Percentiles rank a stretch among this genome's conserved stretches.
These are phyloP conservation scores for Rhyzopertha dominica DNA, from an alignment of 1,140 invertebrate species.

Conservation along the genomic window DNA sequence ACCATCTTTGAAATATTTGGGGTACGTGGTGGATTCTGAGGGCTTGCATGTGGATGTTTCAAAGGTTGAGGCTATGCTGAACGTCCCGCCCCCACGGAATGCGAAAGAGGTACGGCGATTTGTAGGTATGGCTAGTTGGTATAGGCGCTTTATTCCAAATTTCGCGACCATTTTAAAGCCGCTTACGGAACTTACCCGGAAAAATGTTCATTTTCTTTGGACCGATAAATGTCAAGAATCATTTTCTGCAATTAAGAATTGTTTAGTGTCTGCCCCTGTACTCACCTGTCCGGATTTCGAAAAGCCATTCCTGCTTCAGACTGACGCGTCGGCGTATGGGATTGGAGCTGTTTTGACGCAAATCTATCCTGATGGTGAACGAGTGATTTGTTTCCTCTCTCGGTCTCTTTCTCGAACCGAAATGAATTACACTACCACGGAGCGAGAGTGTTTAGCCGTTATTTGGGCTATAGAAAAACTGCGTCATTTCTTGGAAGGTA, in stretches of 20 bases:
- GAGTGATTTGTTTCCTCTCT: conserved; percentile 46
- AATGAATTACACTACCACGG: conserved; percentile 45
- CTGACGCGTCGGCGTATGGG: conserved; percentile 32
- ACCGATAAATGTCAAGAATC: conserved; percentile 4
- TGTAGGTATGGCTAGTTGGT: conserved; percentile 44
- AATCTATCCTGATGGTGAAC: conserved; percentile 33
- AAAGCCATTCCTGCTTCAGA: conserved; percentile 16
- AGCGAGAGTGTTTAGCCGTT: conserved; percentile 50
- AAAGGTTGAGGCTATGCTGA: conserved; percentile 43
- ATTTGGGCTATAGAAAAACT: conserved; percentile 51
- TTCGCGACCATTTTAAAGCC: conserved; percentile 38
- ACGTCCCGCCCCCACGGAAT: conserved; percentile 41
- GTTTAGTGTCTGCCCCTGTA: conserved; percentile 13
- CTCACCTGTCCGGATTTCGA: conserved; percentile 27
- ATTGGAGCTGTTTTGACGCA: conserved; percentile 25
- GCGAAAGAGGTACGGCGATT: conserved; percentile 37
- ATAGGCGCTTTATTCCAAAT: conserved; percentile 44
- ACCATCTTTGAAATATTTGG: conserved; percentile 27
- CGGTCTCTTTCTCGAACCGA: conserved; percentile 44
- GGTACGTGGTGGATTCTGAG: conserved; percentile 29
- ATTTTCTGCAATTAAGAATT: conserved; percentile 4
- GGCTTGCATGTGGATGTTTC: conserved; percentile 41
- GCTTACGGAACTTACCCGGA: conserved; percentile 35
- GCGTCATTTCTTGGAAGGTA: conserved; percentile 43
- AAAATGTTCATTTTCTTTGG: conserved; percentile 22